A percentile compares a stretch with the other conserved stretches of the same genome.
Conservation (phyloP, 1,140 invertebrate species). For the Acromyrmex charruanus region DNA sequence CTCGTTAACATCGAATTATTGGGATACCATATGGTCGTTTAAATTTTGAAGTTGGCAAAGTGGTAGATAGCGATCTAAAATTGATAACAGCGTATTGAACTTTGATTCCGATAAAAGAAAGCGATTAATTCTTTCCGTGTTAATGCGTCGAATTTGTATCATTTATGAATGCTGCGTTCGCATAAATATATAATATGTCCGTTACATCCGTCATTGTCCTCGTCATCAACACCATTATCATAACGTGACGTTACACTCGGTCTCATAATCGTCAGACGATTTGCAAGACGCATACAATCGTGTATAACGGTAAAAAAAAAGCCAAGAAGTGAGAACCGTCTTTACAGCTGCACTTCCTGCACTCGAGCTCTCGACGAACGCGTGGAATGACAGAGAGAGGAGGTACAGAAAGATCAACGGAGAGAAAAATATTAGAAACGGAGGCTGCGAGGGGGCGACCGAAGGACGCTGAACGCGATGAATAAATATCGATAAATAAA, state of each 20-base stretch:
- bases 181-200: too few relatives aligned
- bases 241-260: neutral
- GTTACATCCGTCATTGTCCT: neutral
- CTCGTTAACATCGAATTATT: neutral
- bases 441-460: neutral
- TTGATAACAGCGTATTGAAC: neutral
- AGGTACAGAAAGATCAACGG: neutral
- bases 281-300: neutral
- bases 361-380: neutral
- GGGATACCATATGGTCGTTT: slow-evolving; percentile 39
- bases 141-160: neutral
- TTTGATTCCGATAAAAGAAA: neutral
- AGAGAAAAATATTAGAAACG: neutral
- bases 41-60: neutral
- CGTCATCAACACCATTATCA: neutral
- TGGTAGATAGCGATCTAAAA: slow-evolving; percentile 10
- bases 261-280: neutral
- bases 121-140: neutral
- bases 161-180: neutral
- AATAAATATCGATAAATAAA: neutral
- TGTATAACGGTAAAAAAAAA: slow-evolving; percentile 51
- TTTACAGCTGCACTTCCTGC: slow-evolving; percentile 7
- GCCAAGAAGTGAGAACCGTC: neutral
- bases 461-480: neutral
- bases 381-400: neutral